Evolutionary conservation across 2,113 vertebrate species (phyloP).

Genomic region (Amphiprion ocellaris): DNA sequence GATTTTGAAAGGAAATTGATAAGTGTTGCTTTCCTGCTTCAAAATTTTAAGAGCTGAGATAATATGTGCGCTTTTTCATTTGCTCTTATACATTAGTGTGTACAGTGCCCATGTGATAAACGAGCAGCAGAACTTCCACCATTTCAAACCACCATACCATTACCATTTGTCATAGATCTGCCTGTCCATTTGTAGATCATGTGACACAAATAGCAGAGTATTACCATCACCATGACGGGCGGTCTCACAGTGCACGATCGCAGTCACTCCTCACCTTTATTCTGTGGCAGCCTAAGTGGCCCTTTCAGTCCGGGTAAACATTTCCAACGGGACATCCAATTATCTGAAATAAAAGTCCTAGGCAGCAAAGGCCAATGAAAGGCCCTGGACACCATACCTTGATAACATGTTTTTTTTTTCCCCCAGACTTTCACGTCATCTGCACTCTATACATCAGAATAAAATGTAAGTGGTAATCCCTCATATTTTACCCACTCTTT

Average conservation of each 20-base stretch:
- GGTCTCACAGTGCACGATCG: constrained; percentile 35
- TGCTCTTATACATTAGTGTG: not conserved
- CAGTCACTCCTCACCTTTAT: constrained; percentile 40
- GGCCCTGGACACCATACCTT: not conserved
- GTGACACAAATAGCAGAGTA: constrained; percentile 26
- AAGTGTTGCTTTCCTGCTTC: not conserved
- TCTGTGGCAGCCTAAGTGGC: constrained; percentile 46
- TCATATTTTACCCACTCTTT: too few relatives aligned
- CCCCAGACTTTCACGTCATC: not conserved
- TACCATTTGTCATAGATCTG: constrained; percentile 4
- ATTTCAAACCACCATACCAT: constrained; percentile 1
- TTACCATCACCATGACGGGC: constrained; percentile 29
- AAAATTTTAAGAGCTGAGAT: not conserved
- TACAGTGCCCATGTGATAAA: constrained; percentile 8
- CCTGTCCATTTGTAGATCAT: constrained; percentile 28
- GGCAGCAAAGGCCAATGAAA: constrained; percentile 38
- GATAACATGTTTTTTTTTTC: constrained; percentile 1
- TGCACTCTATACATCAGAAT: not conserved
- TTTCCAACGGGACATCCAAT: constrained; percentile 47
- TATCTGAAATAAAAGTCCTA: constrained; percentile 46
- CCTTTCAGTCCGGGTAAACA: constrained; percentile 55
- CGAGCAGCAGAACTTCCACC: not conserved
- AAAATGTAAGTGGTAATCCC: not conserved
- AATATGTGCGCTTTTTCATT: not conserved
- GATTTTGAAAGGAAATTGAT: constrained; percentile 17